Base-by-base conservation (phyloP, 2,797 vertebrate species). In the Danio jaintianensis region DNA sequence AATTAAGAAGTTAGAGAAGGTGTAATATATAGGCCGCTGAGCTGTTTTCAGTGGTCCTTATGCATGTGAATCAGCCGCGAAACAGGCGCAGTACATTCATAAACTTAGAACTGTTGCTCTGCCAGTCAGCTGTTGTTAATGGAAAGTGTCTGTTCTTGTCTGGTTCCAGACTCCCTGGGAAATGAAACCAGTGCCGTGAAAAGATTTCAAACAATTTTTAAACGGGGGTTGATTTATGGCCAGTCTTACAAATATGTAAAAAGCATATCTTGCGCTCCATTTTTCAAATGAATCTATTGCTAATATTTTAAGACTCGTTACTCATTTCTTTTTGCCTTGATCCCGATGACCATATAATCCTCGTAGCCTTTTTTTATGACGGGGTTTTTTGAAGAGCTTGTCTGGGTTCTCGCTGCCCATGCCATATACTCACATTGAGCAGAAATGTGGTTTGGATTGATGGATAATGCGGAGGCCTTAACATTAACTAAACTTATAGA, bases 271-370 rank as follows among this genome's bases (percentile, higher is more conserved):
- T 82, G 78, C 73, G 43, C 58, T 76, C 78, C 71, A 78, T 88
- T 83, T 83, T 73, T 85, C 80, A 82, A 83, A 86, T 83, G 43
- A 87, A 83, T 86, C 79, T 75, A 86, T 76, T 78, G 67, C 78
- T 84, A 86, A 86, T 83, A 86, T 85, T 86, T 88, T 88, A 83
- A 66, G 77, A 77, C 80, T 82, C 85, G 68, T 89, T 86, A 83
- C 70, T 88, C 84, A 89, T 86, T 79, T 77, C 70, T 72, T 22
- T 74, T 82, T 71, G 68, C 84, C 85, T 90, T 90, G 83, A 88
- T 87, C 85, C 83, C 59, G 78, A 86, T 86, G 79, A 75, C 80
- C 85, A 83, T 88, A 79, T 86, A 86, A 86, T 87, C 77, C 71
- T 83, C 68, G 66, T 76, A 74, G 76, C 6, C 11, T 75, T 84